These are phyloP conservation scores for Falcunculus frontatus DNA, from an alignment of 2,113 vertebrate species.

Conservation along the genomic window DNA sequence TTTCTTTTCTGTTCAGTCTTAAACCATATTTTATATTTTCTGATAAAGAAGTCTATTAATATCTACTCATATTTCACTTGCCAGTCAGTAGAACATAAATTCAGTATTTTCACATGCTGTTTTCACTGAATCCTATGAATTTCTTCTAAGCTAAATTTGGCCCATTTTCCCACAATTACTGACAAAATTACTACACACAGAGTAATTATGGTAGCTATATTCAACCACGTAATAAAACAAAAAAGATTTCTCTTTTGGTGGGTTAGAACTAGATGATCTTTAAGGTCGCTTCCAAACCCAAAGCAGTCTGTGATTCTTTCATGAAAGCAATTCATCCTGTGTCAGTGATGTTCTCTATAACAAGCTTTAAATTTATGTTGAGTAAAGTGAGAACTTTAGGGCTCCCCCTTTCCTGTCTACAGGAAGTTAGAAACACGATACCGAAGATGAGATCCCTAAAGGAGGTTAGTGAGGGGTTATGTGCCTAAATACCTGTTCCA, in stretches of 20 bases:
- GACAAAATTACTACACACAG: not conserved
- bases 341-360: not conserved
- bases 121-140: not conserved
- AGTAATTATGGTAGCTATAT: not conserved
- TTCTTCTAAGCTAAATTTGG: not conserved
- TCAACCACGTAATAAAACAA: not conserved
- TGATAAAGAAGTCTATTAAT: not conserved
- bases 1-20: not conserved
- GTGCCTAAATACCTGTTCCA: not conserved
- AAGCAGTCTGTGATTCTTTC: not conserved
- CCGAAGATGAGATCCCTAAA: slow-evolving; percentile 9
- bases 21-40: not conserved
- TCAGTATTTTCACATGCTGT: not conserved
- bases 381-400: slow-evolving; percentile 16
- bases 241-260: not conserved
- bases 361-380: slow-evolving; percentile 7
- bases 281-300: not conserved
- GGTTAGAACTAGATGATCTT: not conserved
- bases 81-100: not conserved
- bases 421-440: slow-evolving; percentile 22
- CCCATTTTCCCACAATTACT: not conserved
- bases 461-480: slow-evolving; percentile 15
- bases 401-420: not conserved
- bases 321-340: not conserved
- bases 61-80: not conserved